Conservation (phyloP, 2,888 invertebrate species). For the Drosophila recens region DNA sequence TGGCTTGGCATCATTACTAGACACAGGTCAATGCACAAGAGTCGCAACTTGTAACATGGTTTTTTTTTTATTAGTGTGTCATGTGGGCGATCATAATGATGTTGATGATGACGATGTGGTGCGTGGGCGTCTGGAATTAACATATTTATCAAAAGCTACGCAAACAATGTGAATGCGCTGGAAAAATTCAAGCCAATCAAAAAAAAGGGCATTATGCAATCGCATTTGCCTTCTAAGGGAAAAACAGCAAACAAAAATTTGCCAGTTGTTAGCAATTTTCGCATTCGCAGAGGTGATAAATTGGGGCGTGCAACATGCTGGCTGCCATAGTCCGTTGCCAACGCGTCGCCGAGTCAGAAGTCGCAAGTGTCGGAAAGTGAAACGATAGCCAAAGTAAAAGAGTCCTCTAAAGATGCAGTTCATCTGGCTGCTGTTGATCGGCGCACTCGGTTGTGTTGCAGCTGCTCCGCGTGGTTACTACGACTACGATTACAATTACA, state of each 20-base stretch:
- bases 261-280: slow-evolving; percentile 61
- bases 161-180: slow-evolving; percentile 70
- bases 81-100: slow-evolving; percentile 65
- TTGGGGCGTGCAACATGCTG: slow-evolving; percentile 62
- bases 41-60: slow-evolving; percentile 64
- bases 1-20: slow-evolving; percentile 50
- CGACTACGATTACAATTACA: slow-evolving; percentile 47
- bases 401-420: slow-evolving; percentile 51
- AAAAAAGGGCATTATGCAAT: slow-evolving; percentile 81
- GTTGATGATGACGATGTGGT: slow-evolving; percentile 46
- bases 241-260: slow-evolving; percentile 63
- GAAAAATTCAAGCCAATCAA: slow-evolving; percentile 67
- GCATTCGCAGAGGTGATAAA: slow-evolving; percentile 73
- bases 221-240: slow-evolving; percentile 75
- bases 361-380: slow-evolving; percentile 48
- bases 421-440: slow-evolving; percentile 45
- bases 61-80: slow-evolving; percentile 55
- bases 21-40: slow-evolving; percentile 80
- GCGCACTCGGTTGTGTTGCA: slow-evolving; percentile 37
- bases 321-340: slow-evolving; percentile 61
- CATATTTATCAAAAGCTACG: slow-evolving; percentile 60
- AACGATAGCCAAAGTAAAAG: background rate
- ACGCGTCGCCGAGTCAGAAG: slow-evolving; percentile 52
- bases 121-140: slow-evolving; percentile 66
- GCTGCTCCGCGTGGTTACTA: slow-evolving; percentile 65